Conservation (phyloP, 2,113 vertebrate species). For the Caloenas nicobarica region DNA sequence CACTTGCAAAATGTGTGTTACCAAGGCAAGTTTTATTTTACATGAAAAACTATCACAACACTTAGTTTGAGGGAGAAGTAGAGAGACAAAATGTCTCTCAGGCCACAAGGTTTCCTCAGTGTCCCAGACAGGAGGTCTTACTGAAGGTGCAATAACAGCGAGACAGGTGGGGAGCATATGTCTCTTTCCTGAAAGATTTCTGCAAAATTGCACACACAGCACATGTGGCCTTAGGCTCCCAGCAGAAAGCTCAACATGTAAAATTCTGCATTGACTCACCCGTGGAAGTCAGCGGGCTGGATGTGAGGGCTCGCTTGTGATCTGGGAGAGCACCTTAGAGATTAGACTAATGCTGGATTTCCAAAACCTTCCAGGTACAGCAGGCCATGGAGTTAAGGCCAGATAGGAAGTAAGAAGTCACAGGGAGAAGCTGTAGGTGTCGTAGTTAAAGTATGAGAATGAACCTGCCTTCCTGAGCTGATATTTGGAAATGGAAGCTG, state of each 20-base stretch:
- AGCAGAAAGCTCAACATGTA: background rate
- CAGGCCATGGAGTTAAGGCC: background rate
- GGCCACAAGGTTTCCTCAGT: background rate
- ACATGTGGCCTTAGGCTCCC: background rate
- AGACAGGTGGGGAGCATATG: rapidly evolving
- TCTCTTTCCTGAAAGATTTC: background rate
- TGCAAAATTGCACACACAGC: rapidly evolving
- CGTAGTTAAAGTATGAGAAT: background rate
- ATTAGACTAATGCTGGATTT: background rate
- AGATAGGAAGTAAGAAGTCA: background rate
- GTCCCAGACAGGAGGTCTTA: background rate
- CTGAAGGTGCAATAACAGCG: background rate
- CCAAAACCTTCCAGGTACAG: background rate
- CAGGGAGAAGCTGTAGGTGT: background rate
- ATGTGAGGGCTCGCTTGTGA: rapidly evolving
- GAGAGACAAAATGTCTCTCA: background rate
- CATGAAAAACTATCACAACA: background rate
- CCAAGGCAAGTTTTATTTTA: background rate
- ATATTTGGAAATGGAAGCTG: background rate
- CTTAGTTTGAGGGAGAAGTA: background rate
- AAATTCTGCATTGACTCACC: background rate
- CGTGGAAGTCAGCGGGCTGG: background rate
- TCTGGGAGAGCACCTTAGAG: background rate
- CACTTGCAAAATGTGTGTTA: background rate
- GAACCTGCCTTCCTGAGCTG: background rate